These are phyloP conservation scores for Leptosomus discolor DNA, from an alignment of 2,113 vertebrate species.

Conservation along the genomic window DNA sequence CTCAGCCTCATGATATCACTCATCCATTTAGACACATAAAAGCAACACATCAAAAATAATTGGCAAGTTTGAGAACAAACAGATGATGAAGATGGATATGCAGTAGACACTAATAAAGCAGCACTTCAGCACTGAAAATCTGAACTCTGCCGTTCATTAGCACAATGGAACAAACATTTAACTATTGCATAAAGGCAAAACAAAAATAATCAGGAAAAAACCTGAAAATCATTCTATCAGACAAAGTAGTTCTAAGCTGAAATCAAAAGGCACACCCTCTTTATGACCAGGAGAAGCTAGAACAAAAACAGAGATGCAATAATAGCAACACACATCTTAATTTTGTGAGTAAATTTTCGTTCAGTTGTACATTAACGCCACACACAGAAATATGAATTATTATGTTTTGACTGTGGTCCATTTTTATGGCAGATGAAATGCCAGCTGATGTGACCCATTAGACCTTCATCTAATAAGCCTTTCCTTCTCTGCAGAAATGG, in stretches of 20 bases:
- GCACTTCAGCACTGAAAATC: not conserved
- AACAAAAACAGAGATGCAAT: not conserved
- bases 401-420: not conserved
- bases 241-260: not conserved
- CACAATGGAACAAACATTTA: not conserved
- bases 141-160: not conserved
- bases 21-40: not conserved
- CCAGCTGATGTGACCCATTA: not conserved
- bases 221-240: rapidly evolving
- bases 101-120: not conserved
- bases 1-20: not conserved
- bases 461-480: not conserved
- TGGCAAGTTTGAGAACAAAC: not conserved
- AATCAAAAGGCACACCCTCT: not conserved
- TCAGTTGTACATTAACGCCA: not conserved
- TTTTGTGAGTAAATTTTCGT: not conserved
- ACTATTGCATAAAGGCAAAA: not conserved
- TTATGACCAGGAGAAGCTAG: not conserved
- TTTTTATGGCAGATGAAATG: not conserved
- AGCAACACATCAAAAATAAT: not conserved
- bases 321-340: not conserved
- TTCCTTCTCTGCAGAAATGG: not conserved
- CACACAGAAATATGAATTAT: not conserved
- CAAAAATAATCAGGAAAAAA: not conserved
- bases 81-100: not conserved